These are phyloP conservation scores for Myrmophylax atrothorax DNA, from an alignment of 2,113 vertebrate genomes.

Conservation along the genomic window DNA sequence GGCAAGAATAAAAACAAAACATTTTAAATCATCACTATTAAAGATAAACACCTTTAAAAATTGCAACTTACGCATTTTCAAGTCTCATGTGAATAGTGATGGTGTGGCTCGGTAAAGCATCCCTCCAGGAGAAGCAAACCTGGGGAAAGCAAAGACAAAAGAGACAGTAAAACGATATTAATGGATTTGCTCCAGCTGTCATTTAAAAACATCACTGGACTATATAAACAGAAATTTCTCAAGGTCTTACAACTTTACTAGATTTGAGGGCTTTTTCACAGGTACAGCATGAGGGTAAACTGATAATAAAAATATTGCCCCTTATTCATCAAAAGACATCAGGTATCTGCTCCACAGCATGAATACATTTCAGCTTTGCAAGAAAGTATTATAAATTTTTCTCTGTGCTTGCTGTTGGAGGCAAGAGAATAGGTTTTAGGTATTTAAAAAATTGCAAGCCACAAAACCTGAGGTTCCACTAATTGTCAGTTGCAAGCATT, in stretches of 20 bases:
- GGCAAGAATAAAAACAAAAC: background rate
- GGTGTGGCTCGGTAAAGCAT: background rate
- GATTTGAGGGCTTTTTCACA: background rate
- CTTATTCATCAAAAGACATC: background rate
- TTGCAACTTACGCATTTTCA: background rate
- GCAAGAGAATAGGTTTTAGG: background rate
- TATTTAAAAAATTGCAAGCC: background rate
- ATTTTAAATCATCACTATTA: background rate
- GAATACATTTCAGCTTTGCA: background rate
- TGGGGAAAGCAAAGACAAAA: background rate
- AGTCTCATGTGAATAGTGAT: background rate
- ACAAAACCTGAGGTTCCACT: background rate
- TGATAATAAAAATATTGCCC: background rate
- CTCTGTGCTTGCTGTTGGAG: background rate
- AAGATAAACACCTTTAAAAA: background rate
- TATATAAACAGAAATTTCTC: background rate
- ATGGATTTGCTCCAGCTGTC: background rate
- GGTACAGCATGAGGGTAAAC: background rate
- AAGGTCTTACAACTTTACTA: background rate
- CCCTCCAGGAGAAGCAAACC: background rate
- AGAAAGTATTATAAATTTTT: background rate
- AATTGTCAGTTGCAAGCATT: background rate
- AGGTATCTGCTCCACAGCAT: background rate
- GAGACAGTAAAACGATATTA: background rate
- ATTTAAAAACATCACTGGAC: background rate